Evolutionary conservation across 2,888 invertebrate species (phyloP).

Genomic region (Penaeus monodon): DNA sequence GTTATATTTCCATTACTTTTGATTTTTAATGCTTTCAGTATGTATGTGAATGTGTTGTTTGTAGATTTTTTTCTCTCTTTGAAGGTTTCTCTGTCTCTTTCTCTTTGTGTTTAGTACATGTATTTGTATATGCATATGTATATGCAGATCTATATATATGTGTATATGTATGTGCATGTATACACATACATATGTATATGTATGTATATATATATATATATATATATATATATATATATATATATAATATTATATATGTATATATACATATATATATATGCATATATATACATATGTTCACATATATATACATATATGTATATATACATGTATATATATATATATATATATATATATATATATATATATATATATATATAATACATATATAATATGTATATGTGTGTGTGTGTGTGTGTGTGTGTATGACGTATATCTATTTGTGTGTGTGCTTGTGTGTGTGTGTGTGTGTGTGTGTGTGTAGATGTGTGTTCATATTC

Average conservation of each 20-base stretch:
- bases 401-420: neutral
- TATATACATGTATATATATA: slow-evolving; percentile 21
- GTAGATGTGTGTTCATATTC: neutral
- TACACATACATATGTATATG: too few species aligned
- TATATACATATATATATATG: neutral
- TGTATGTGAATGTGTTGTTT: too few species aligned
- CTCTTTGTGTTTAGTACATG: too few species aligned
- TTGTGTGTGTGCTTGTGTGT: neutral
- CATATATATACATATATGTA: slow-evolving; percentile 19
- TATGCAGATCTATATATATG: too few species aligned
- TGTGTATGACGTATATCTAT: slow-evolving; percentile 9
- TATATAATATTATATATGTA: neutral
- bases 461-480: neutral
- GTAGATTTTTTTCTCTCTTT: too few species aligned
- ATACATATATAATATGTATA: slow-evolving; percentile 20
- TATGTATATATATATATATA: too few species aligned
- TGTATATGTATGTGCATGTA: too few species aligned
- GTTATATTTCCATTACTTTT: too few species aligned
- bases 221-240: too few species aligned
- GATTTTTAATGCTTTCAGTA: too few species aligned
- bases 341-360: slow-evolving; percentile 8
- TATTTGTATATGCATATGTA: too few species aligned
- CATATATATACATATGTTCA: neutral
- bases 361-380: slow-evolving; percentile 1
- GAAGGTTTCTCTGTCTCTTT: fast-evolving